Percentiles rank a stretch among this genome's conserved stretches.
These are phyloP conservation scores for Nothocercus julius DNA, from an alignment of 2,113 vertebrate species.

Conservation along the genomic window DNA sequence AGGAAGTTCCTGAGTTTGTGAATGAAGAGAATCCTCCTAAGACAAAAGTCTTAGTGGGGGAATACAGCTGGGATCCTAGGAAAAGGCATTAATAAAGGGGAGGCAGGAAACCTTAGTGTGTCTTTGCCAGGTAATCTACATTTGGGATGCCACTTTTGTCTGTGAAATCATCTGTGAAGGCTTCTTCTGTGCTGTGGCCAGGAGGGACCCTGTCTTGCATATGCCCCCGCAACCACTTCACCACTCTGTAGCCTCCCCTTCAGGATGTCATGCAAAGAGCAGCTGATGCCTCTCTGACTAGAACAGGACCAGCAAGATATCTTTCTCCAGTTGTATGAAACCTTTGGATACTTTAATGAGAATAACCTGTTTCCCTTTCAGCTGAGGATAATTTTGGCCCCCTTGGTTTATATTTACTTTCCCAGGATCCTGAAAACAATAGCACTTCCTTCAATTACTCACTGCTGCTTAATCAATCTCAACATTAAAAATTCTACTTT, in stretches of 20 bases:
- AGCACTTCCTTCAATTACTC: constrained; percentile 1
- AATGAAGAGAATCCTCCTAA: background rate
- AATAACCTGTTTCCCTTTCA: background rate
- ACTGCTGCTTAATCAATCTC: background rate
- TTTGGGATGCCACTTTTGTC: background rate
- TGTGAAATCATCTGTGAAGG: background rate
- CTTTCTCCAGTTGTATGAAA: background rate
- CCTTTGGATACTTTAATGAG: background rate
- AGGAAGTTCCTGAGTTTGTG: background rate
- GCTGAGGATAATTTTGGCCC: background rate
- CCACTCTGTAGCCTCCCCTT: background rate
- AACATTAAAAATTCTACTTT: background rate
- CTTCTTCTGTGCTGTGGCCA: background rate
- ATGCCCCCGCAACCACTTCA: background rate
- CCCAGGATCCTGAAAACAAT: constrained; percentile 18
- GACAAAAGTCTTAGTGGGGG: background rate
- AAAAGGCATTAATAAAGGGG: background rate
- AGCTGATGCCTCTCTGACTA: background rate
- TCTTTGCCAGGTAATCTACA: background rate
- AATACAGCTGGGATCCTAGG: background rate
- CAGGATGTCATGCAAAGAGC: background rate
- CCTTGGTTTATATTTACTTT: constrained; percentile 23
- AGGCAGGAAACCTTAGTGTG: rapidly evolving
- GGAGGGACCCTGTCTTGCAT: background rate
- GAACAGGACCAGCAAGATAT: no score